Conservation (phyloP, 2,797 vertebrate species). For the Labeo calbasu region DNA sequence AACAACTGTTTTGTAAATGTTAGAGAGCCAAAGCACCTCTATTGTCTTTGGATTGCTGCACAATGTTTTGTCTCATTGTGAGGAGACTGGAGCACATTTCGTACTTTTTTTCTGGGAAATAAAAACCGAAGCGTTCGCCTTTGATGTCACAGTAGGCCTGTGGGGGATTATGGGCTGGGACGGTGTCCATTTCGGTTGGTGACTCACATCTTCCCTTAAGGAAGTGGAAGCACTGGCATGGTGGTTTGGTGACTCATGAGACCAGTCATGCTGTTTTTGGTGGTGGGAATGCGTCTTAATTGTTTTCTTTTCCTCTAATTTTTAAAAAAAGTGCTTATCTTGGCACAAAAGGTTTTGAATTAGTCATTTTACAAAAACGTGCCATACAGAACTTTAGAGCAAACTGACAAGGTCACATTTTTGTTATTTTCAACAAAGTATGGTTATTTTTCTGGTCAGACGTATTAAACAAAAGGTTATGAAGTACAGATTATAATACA, state of each 20-base stretch:
- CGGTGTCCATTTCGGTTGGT: constrained; percentile 57
- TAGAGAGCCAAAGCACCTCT: constrained; percentile 6
- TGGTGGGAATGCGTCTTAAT: constrained; percentile 29
- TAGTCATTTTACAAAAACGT: neutral
- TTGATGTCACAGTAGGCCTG: constrained; percentile 60
- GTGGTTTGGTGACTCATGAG: constrained; percentile 47
- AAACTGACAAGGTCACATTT: neutral
- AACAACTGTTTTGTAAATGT: constrained; percentile 51
- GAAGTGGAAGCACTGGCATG: constrained; percentile 52
- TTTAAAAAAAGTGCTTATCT: neutral
- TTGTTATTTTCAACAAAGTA: neutral
- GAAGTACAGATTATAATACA: neutral
- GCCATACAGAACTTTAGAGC: neutral
- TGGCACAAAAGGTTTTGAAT: neutral
- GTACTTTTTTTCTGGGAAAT: constrained; percentile 43
- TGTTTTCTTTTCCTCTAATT: neutral
- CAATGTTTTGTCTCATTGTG: constrained; percentile 36
- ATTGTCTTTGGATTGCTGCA: neutral
- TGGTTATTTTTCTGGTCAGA: neutral
- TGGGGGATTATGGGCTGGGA: constrained; percentile 61
- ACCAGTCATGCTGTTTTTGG: constrained; percentile 16
- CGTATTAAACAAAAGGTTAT: neutral
- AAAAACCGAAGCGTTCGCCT: constrained; percentile 43
- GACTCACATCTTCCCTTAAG: constrained; percentile 71
- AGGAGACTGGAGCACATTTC: constrained; percentile 24